phyloP scores from a whole-genome alignment of 2,888 invertebrate genomes.

The Heliconius cydno region DNA sequence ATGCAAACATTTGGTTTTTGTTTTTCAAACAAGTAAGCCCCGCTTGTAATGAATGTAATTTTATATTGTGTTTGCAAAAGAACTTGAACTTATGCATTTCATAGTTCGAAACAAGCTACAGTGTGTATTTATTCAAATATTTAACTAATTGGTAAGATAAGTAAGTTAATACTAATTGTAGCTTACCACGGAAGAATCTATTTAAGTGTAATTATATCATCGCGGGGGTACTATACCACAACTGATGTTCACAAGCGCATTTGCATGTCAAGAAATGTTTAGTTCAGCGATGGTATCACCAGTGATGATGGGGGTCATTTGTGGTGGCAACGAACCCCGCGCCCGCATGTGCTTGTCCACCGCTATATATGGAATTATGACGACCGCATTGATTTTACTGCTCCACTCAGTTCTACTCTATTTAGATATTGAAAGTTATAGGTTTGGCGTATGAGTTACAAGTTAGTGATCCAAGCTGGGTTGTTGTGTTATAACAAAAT shows the following conservation, averaged over 20 bases:
- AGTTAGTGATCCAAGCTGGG: too few relatives aligned
- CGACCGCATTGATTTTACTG: conserved; percentile 50
- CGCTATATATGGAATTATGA: conserved; percentile 49
- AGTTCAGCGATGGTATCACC: conserved; percentile 69
- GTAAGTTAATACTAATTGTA: conserved; percentile 1
- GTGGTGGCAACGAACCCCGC: conserved; percentile 54
- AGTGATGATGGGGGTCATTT: conserved; percentile 72
- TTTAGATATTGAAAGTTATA: conserved; percentile 27
- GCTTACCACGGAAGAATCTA: conserved; percentile 21
- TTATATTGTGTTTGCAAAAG: background rate
- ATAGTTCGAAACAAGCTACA: background rate
- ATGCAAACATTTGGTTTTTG: background rate
- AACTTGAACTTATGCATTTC: background rate
- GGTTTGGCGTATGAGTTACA: background rate
- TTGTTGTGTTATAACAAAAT: too few relatives aligned
- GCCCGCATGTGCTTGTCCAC: conserved; percentile 74
- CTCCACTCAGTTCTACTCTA: conserved; percentile 32
- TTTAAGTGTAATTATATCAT: conserved; percentile 34
- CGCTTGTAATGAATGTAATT: background rate
- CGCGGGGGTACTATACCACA: conserved; percentile 40
- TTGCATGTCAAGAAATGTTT: conserved; percentile 59
- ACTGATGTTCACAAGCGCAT: conserved; percentile 46
- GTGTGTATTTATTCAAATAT: conserved; percentile 8
- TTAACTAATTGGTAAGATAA: background rate
- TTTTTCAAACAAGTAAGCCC: background rate